Evolutionary conservation across 2,888 invertebrate species (phyloP).

Genomic region (Junonia oenone): DNA sequence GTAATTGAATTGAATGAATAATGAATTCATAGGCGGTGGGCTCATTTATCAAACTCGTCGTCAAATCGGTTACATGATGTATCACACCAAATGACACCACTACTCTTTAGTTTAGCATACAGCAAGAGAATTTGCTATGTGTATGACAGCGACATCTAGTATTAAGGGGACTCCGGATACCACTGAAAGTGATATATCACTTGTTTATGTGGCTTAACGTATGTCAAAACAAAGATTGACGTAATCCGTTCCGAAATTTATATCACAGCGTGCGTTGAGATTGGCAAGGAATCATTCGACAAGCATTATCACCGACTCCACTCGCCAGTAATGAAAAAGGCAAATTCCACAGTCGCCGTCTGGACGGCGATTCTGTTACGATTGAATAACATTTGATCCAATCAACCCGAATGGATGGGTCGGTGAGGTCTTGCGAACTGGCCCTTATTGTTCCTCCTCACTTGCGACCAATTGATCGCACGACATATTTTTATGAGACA

Average conservation of each 20-base stretch:
- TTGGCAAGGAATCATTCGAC: no score
- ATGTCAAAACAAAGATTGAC: no score
- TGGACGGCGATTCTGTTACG: slow-evolving; percentile 66
- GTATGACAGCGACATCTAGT: no score
- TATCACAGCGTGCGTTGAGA: no score
- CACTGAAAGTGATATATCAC: no score
- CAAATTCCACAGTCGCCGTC: slow-evolving; percentile 74
- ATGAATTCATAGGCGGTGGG: slow-evolving; percentile 22
- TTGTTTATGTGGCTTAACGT: no score
- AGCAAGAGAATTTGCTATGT: slow-evolving; percentile 26
- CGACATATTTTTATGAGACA: slow-evolving; percentile 37
- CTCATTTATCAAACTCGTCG: slow-evolving; percentile 22
- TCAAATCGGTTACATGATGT: slow-evolving; percentile 16
- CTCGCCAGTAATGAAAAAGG: slow-evolving; percentile 70
- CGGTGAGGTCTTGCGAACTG: slow-evolving; percentile 60
- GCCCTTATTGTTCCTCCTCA: slow-evolving; percentile 39
- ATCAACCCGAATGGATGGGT: slow-evolving; percentile 69
- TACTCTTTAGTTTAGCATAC: slow-evolving; percentile 71
- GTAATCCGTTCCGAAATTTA: no score
- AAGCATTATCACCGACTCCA: background rate
- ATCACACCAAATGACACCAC: slow-evolving; percentile 65
- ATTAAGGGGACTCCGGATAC: no score
- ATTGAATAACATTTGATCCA: slow-evolving; percentile 77
- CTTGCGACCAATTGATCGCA: slow-evolving; percentile 53
- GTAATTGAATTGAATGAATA: slow-evolving; percentile 16